A percentile compares a stretch with the other conserved stretches of the same genome.
These are phyloP conservation scores for Eriocheir sinensis DNA, from an alignment of 1,140 invertebrate genomes.

Conservation along the genomic window DNA sequence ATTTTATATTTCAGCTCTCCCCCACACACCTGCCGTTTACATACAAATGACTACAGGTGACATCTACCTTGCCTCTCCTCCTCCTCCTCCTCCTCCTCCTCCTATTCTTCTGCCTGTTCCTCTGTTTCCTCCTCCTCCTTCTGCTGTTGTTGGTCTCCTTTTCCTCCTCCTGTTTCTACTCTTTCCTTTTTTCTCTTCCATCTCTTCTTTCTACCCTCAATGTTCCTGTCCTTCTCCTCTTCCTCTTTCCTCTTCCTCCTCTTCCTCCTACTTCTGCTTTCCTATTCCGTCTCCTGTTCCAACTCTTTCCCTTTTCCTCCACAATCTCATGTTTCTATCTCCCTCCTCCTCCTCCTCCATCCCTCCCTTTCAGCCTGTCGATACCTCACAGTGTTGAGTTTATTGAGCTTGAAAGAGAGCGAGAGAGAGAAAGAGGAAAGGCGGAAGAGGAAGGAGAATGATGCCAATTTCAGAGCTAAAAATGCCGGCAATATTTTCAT, in stretches of 20 bases:
- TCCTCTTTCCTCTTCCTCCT: background rate
- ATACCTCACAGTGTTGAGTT: background rate
- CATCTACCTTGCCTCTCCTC: background rate
- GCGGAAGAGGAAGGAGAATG: too few species aligned
- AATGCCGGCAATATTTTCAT: background rate
- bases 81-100: background rate
- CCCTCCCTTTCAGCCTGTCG: background rate
- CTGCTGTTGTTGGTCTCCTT: background rate
- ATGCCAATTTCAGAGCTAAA: too few species aligned
- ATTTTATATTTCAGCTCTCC: background rate
- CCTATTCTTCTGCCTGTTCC: too few species aligned
- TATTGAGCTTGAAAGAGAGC: background rate
- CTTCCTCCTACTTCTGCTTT: too few species aligned
- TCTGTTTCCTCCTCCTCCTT: background rate
- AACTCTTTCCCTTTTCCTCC: too few species aligned
- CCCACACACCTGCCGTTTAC: background rate
- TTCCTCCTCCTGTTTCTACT: background rate
- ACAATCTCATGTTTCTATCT: too few species aligned
- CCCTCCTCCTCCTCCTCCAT: background rate
- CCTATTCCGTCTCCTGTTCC: too few species aligned
- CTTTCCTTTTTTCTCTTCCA: background rate
- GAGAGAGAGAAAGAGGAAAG: background rate
- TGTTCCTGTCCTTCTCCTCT: background rate
- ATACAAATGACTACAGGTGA: conserved; percentile 4
- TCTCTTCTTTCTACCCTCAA: background rate